Base-by-base conservation (phyloP, 2,797 vertebrate species). In the Lacerta viridis region DNA sequence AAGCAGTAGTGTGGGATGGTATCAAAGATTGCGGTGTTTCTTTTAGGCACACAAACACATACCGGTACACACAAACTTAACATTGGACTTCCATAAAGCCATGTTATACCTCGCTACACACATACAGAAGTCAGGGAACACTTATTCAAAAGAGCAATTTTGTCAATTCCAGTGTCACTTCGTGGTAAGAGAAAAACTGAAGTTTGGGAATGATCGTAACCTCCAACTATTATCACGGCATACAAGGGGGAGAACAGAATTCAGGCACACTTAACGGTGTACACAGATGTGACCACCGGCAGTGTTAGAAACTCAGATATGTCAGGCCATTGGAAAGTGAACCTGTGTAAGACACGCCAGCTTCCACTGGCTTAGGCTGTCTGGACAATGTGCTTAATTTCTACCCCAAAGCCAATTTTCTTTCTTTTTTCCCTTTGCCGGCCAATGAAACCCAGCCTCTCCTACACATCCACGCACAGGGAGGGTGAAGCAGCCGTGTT, bases 401-500 rank as follows among this genome's bases (percentile, higher is more conserved):
- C 76, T 61, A 87, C 46, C 36, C 36, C 29, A 76, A 27, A 46
- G n/a, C 87, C 90, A 83, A 55, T 71, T 84, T 90, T 85, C 23
- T 41, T 86, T 33, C 80, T 88, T 92, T 90, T 91, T 91, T 89
- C 90, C 64, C 77, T 69, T 85, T 76, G 36, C 72, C 55, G 83
- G 83, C 89, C 41, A 78, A 85, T 82, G 87, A 59, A 0, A 0
- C 3, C 3, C 0, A 80, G 75, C 0, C 85, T 81, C 78, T 2
- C 87, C 36, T 59, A 77, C 23, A 55, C 17, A 55, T 59, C 68
- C 71, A 89, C 84, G 82, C 80, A 23, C 0, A 85, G 87, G 72
- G 69, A 88, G 90, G 94, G 96, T 88, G 90, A 94, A 92, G 92
- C 91, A 93, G 92, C 90, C 27, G 25, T 98, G 97, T 98, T 98